Conservation (phyloP, 2,113 vertebrate species). For the Pristiophorus japonicus region DNA sequence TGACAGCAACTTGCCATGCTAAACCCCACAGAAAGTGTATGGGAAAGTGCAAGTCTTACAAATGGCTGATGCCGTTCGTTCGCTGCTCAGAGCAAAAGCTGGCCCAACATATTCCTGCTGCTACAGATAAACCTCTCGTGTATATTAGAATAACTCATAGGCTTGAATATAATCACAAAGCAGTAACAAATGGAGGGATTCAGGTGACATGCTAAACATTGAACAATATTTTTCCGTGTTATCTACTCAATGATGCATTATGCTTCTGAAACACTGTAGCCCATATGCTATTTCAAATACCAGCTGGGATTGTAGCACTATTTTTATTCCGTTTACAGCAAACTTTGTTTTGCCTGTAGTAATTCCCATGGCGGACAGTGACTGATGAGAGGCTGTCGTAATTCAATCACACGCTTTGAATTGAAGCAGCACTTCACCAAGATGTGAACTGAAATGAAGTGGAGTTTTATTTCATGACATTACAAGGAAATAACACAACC, state of each 20-base stretch:
- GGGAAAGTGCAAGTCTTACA: neutral
- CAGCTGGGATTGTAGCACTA: neutral
- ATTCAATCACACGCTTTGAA: neutral
- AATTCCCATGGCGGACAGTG: neutral
- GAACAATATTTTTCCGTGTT: neutral
- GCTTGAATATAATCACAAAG: neutral
- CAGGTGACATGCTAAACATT: neutral
- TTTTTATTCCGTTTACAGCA: neutral
- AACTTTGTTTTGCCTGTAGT: neutral
- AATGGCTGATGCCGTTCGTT: neutral
- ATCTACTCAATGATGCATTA: neutral
- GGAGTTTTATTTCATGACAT: neutral
- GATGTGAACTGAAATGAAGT: neutral
- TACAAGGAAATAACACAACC: too few species aligned
- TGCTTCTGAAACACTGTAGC: neutral
- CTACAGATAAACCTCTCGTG: neutral
- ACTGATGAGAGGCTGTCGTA: neutral
- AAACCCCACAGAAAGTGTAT: neutral
- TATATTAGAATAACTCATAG: too few species aligned
- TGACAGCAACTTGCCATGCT: neutral
- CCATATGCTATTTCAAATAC: neutral
- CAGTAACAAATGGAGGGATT: neutral
- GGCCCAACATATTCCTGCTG: neutral
- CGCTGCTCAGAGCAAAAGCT: neutral
- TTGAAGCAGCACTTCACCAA: neutral